Conservation (phyloP, 2,888 invertebrate species). For the Pteria penguin region DNA sequence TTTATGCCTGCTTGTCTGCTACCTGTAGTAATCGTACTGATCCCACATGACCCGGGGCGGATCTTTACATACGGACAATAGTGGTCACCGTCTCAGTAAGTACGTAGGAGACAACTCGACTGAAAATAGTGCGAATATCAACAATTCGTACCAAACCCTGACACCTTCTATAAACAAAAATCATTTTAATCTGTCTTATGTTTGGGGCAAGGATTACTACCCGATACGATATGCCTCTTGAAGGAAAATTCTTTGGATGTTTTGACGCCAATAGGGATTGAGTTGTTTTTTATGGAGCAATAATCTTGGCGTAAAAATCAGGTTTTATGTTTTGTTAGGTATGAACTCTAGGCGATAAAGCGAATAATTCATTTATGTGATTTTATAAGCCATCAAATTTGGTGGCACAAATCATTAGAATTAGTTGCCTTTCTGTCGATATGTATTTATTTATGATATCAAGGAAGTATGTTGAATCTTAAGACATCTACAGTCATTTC, state of each 20-base stretch:
- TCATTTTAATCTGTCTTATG: background rate
- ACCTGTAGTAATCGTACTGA: slow-evolving; percentile 3
- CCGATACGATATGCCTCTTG: background rate
- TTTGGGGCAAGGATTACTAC: background rate
- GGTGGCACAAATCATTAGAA: too few species aligned
- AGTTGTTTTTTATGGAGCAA: background rate
- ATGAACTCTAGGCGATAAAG: background rate
- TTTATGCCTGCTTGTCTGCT: slow-evolving; percentile 35
- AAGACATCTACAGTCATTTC: too few species aligned
- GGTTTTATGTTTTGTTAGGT: background rate
- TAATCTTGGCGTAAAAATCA: background rate
- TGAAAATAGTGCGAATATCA: slow-evolving; percentile 22
- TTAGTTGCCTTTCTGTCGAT: too few species aligned
- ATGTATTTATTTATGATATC: too few species aligned
- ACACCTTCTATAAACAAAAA: background rate
- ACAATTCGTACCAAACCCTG: slow-evolving; percentile 1
- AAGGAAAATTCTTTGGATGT: background rate
- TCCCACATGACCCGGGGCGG: slow-evolving; percentile 20
- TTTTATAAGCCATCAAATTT: background rate
- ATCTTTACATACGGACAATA: slow-evolving; percentile 5
- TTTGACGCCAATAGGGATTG: background rate
- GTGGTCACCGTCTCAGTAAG: slow-evolving; percentile 3
- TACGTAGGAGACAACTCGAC: slow-evolving; percentile 26
- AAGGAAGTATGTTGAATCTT: too few species aligned
- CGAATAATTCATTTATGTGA: background rate